Conservation (phyloP, 92 coral and sea anemone genomes). For the Chrysogorgia sp. region DNA sequence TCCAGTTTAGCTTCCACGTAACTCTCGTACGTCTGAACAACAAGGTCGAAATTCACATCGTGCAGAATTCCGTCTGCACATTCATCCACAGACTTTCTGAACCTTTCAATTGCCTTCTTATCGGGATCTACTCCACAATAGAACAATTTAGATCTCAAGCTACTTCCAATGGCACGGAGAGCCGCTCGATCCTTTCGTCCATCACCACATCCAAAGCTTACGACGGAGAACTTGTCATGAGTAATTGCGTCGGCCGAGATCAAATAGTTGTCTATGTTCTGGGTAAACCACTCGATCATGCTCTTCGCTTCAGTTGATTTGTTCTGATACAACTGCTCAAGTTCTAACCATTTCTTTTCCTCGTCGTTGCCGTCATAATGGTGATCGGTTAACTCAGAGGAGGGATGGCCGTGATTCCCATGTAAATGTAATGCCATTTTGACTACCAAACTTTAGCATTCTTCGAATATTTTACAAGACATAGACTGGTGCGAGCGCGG, state of each 20-base stretch:
- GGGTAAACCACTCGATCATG: slow-evolving; percentile 16
- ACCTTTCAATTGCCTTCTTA: slow-evolving; percentile 3
- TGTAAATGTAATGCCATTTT: too few relatives aligned
- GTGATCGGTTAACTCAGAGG: too few relatives aligned
- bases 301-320: slow-evolving; percentile 25
- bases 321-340: slow-evolving; percentile 14
- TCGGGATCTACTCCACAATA: slow-evolving; percentile 29
- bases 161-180: background rate
- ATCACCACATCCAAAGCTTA: slow-evolving; percentile 34
- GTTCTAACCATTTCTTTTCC: slow-evolving; percentile 11
- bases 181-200: slow-evolving; percentile 18
- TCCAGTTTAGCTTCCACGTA: background rate
- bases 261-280: slow-evolving; percentile 15
- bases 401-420: too few relatives aligned
- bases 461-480: too few relatives aligned
- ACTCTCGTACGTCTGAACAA: slow-evolving; percentile 21
- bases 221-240: slow-evolving; percentile 1
- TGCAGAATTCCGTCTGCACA: background rate
- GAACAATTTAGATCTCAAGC: background rate
- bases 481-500: too few relatives aligned
- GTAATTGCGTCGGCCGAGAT: background rate
- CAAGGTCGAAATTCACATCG: slow-evolving; percentile 4
- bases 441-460: too few relatives aligned
- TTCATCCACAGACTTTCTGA: slow-evolving; percentile 7
- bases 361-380: slow-evolving; percentile 12